Conservation (phyloP, 2,113 vertebrate genomes). For the Glaucidium brasilianum region DNA sequence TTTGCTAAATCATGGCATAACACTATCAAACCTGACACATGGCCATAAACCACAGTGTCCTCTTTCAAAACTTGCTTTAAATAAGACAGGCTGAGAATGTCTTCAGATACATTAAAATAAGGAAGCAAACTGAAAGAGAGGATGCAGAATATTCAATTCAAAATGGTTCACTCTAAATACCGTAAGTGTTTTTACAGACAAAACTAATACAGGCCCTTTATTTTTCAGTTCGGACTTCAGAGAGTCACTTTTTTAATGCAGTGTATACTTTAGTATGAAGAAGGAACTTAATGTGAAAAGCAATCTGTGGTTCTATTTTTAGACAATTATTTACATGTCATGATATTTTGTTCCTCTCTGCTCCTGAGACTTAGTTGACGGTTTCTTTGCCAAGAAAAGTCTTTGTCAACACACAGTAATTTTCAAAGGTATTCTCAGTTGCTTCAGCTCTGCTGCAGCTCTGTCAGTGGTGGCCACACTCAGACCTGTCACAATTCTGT, state of each 20-base stretch:
- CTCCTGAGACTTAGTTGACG: not conserved
- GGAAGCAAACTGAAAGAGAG: not conserved
- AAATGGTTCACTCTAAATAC: not conserved
- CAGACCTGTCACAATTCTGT: not conserved
- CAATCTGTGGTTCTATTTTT: constrained; percentile 49
- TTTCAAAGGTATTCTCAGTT: not conserved
- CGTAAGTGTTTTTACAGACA: not conserved
- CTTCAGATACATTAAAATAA: not conserved
- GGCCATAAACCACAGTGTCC: constrained; percentile 41
- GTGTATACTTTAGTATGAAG: not conserved
- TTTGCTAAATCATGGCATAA: constrained; percentile 53
- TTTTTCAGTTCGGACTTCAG: not conserved
- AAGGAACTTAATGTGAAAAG: constrained; percentile 33
- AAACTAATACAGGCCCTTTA: not conserved
- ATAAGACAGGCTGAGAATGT: not conserved
- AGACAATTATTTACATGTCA: constrained; percentile 49
- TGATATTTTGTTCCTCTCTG: constrained; percentile 30
- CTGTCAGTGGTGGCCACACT: not conserved
- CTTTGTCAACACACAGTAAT: not conserved
- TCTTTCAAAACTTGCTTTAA: constrained; percentile 25
- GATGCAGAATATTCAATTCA: not conserved
- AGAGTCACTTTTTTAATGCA: not conserved
- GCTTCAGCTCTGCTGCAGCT: not conserved
- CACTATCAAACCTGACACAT: constrained; percentile 42
- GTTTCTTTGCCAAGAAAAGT: constrained; percentile 15